Evolutionary conservation across 2,113 vertebrate genomes (phyloP).

Genomic region (Callochromis pleurospilus): DNA sequence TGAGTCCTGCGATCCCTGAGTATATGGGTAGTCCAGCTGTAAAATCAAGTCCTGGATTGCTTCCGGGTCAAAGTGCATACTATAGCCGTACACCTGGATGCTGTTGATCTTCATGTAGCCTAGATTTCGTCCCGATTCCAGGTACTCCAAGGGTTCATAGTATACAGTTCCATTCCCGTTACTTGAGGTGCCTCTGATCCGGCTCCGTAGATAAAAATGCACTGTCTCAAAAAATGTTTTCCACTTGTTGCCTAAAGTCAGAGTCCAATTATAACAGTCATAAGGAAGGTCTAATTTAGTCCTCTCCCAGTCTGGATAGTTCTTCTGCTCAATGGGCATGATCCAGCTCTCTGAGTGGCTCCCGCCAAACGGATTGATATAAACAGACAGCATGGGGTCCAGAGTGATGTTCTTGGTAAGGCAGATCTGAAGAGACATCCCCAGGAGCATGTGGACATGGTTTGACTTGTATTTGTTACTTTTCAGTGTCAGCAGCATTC

Average conservation of each 20-base stretch:
- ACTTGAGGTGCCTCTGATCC: conserved; percentile 60
- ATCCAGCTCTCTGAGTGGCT: conserved; percentile 82
- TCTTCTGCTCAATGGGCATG: conserved; percentile 77
- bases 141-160: conserved; percentile 75
- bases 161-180: conserved; percentile 66
- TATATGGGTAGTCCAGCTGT: conserved; percentile 79
- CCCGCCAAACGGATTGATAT: conserved; percentile 79
- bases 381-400: conserved; percentile 76
- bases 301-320: conserved; percentile 80
- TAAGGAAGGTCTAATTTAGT: conserved; percentile 76
- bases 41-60: conserved; percentile 80
- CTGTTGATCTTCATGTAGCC: conserved; percentile 82
- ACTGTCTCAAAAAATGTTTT: conserved; percentile 82
- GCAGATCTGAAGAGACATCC: conserved; percentile 79
- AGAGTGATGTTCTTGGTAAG: conserved; percentile 80
- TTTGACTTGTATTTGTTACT: conserved; percentile 81
- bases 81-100: conserved; percentile 79
- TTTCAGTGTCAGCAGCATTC: conserved; percentile 79
- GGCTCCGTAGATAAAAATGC: conserved; percentile 78
- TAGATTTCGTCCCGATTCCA: conserved; percentile 70
- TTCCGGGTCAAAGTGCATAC: conserved; percentile 81
- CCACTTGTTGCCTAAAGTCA: conserved; percentile 79
- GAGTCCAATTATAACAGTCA: conserved; percentile 80
- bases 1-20: conserved; percentile 78
- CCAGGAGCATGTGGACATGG: conserved; percentile 79